These are phyloP conservation scores for Microctonus aethiopoides DNA, from an alignment of 2,888 invertebrate species.

Conservation along the genomic window DNA sequence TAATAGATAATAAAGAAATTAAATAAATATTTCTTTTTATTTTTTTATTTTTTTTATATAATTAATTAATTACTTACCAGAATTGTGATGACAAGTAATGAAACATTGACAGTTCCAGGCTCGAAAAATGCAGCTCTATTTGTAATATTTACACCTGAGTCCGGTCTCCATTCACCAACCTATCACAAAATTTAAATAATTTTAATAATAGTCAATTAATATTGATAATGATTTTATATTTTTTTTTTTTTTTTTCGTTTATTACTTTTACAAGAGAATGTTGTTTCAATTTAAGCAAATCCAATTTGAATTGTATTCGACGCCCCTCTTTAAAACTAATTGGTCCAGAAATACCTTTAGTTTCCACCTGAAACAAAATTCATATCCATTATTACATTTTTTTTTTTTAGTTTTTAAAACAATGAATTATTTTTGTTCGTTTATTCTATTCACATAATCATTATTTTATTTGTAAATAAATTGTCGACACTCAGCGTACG, in stretches of 20 bases:
- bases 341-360: conserved; percentile 83
- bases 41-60: not conserved
- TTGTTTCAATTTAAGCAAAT: conserved; percentile 79
- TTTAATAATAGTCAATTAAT: not conserved
- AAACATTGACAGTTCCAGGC: conserved; percentile 78
- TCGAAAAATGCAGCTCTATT: conserved; percentile 79
- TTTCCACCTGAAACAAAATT: conserved; percentile 74
- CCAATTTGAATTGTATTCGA: conserved; percentile 79
- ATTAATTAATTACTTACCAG: conserved; percentile 71
- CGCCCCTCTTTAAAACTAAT: conserved; percentile 84
- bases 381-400: no score
- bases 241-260: not conserved
- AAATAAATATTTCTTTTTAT: no score
- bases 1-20: not conserved
- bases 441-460: not conserved
- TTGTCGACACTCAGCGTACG: no score
- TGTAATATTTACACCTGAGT: conserved; percentile 76
- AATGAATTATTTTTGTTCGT: no score
- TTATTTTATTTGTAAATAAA: not conserved
- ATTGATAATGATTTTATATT: not conserved
- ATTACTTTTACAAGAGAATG: conserved; percentile 75
- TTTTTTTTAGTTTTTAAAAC: no score
- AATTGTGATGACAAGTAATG: conserved; percentile 81
- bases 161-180: conserved; percentile 81
- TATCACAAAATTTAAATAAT: conserved; percentile 36